These are phyloP conservation scores for Cheilosia vulpina DNA, from an alignment of 2,888 invertebrate genomes.

Conservation along the genomic window DNA sequence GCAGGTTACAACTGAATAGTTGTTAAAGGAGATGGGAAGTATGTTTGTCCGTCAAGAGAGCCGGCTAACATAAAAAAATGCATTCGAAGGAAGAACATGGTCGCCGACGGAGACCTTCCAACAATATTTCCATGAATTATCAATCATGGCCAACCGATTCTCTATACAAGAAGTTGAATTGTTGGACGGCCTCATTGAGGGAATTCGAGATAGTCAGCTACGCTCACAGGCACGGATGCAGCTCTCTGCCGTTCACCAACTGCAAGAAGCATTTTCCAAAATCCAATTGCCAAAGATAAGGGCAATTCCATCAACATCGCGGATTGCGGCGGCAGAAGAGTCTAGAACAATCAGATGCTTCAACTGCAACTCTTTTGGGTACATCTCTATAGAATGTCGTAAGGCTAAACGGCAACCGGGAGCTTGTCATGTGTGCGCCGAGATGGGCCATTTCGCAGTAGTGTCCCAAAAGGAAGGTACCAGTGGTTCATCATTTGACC, in stretches of 20 bases:
- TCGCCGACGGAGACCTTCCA: not conserved
- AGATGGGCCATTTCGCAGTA: constrained; percentile 28
- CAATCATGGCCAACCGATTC: constrained; percentile 30
- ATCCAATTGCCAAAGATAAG: constrained; percentile 20
- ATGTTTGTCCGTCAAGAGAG: constrained; percentile 18
- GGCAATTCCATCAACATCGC: constrained; percentile 7
- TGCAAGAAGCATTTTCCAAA: constrained; percentile 25
- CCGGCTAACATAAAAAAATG: constrained; percentile 16
- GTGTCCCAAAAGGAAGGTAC: constrained; percentile 16
- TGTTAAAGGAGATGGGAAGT: constrained; percentile 32
- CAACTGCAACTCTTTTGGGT: constrained; percentile 41
- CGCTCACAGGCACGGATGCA: constrained; percentile 36
- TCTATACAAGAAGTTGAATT: constrained; percentile 29
- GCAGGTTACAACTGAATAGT: constrained; percentile 13
- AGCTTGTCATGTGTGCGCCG: constrained; percentile 32
- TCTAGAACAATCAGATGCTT: constrained; percentile 21
- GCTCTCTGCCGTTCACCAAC: constrained; percentile 10
- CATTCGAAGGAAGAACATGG: constrained; percentile 29
- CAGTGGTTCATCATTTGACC: constrained; percentile 6
- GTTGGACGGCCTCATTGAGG: constrained; percentile 34
- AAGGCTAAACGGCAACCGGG: constrained; percentile 21
- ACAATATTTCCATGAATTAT: constrained; percentile 26
- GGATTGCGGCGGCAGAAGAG: not conserved
- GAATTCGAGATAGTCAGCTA: constrained; percentile 24
- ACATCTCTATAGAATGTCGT: constrained; percentile 23